Evolutionary conservation across 2,888 invertebrate species (phyloP).

Genomic region (Dasysyrphus albostriatus): DNA sequence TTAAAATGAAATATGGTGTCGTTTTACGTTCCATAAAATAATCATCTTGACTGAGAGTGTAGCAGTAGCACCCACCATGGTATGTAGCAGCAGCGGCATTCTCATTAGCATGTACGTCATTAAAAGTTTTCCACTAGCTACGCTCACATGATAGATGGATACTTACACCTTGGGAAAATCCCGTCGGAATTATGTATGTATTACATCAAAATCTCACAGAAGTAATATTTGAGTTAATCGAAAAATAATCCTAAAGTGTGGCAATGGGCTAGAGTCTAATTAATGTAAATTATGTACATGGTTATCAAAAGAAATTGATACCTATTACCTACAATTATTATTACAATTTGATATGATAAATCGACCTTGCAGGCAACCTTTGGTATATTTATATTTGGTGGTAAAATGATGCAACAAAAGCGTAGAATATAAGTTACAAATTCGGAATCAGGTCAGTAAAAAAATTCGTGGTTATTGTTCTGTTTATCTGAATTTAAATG

Average conservation of each 20-base stretch:
- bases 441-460: too few species aligned
- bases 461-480: too few species aligned
- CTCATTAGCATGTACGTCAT: conserved; percentile 70
- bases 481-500: too few species aligned
- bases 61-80: neutral
- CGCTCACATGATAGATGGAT: conserved; percentile 26
- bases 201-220: neutral
- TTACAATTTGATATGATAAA: conserved; percentile 12
- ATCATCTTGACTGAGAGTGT: conserved; percentile 47
- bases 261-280: neutral
- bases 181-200: neutral
- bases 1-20: conserved; percentile 56
- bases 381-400: neutral
- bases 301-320: conserved; percentile 31
- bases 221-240: neutral
- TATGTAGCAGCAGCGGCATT: conserved; percentile 21
- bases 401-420: neutral
- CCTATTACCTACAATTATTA: conserved; percentile 15
- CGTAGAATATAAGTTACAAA: too few species aligned
- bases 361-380: neutral
- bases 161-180: conserved; percentile 18
- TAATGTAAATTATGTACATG: neutral
- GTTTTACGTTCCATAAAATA: conserved; percentile 53
- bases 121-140: conserved; percentile 62
- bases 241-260: conserved; percentile 10